These are phyloP conservation scores for Antennarius maculatus DNA, from an alignment of 2,797 vertebrate species.

Conservation along the genomic window DNA sequence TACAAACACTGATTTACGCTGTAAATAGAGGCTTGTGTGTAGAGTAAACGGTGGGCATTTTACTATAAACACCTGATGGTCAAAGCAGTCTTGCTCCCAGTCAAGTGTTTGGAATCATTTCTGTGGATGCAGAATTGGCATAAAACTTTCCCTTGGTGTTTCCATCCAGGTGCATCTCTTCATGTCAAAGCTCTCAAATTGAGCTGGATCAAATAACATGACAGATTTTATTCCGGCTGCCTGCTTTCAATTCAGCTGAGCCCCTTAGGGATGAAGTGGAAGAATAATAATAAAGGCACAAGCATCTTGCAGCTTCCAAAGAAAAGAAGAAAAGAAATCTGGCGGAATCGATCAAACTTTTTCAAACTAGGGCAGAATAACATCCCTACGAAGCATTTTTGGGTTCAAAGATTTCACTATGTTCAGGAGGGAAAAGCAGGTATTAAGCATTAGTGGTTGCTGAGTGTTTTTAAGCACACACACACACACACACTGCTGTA, in stretches of 20 bases:
- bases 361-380: background rate
- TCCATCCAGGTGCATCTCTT: background rate
- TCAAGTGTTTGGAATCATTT: too few relatives aligned
- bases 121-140: background rate
- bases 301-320: background rate
- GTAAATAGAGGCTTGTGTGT: background rate
- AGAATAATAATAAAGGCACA: background rate
- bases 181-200: background rate
- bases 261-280: slow-evolving; percentile 8
- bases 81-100: background rate
- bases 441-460: slow-evolving; percentile 11
- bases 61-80: slow-evolving; percentile 5
- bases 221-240: slow-evolving; percentile 23
- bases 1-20: slow-evolving; percentile 3
- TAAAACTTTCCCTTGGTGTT: background rate
- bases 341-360: background rate
- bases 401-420: slow-evolving; percentile 1
- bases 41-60: slow-evolving; percentile 12
- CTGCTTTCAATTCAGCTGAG: background rate
- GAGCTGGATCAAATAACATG: slow-evolving; percentile 11
- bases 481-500: background rate
- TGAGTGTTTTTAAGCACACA: background rate
- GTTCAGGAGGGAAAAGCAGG: background rate
- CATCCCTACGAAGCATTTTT: background rate
- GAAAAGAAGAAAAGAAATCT: background rate